Percentiles rank a stretch among this genome's conserved stretches.
Conservation (phyloP, 92 coral and sea anemone species). For the Zoanthus sociatus region DNA sequence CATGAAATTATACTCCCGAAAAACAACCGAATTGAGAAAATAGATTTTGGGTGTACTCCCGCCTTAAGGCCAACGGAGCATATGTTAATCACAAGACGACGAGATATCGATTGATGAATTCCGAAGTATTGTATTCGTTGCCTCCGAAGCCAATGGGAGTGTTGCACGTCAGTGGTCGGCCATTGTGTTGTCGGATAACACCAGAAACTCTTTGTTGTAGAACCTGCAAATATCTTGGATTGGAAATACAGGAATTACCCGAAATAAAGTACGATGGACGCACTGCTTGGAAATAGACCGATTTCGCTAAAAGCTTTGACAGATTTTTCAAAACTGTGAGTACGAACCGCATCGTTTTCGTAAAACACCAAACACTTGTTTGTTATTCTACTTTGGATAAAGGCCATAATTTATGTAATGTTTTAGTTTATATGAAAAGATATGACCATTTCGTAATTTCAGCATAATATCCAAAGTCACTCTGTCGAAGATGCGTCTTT, state of each 20-base stretch:
- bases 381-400: not conserved
- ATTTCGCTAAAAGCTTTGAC: conserved; percentile 84
- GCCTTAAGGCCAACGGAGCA: no score
- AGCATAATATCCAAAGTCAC: not conserved
- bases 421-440: not conserved
- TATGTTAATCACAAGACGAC: conserved; percentile 1
- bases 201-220: conserved; percentile 2
- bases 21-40: no score
- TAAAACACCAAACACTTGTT: not conserved
- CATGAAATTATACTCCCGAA: no score
- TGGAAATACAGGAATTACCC: not conserved
- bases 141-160: conserved; percentile 70
- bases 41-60: no score
- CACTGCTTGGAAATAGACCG: conserved; percentile 84
- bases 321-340: conserved; percentile 97
- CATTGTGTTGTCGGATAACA: conserved; percentile 63
- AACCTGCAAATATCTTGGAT: conserved; percentile 2
- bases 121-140: conserved; percentile 29
- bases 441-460: not conserved
- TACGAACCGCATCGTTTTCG: not conserved
- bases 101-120: not conserved
- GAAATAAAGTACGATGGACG: conserved; percentile 64
- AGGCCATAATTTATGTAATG: not conserved
- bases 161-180: conserved; percentile 67
- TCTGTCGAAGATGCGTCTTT: not conserved